Conservation (phyloP, 1,140 invertebrate genomes). For the Bombus pascuorum region DNA sequence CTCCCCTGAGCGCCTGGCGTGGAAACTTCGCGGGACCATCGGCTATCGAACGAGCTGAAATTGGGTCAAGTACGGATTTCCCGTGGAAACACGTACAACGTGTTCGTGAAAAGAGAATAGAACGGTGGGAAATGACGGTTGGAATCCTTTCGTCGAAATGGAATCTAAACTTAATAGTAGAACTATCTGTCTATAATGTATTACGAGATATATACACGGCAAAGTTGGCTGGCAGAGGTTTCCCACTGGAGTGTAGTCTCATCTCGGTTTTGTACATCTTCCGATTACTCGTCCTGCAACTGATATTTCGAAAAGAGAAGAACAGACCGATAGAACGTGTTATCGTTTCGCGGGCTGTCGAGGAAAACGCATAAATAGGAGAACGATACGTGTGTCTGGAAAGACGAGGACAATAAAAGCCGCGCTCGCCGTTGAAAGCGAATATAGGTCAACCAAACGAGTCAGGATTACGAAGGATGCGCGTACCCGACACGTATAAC, state of each 20-base stretch:
- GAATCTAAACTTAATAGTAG: not conserved
- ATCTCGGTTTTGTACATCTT: not conserved
- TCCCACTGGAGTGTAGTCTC: no score
- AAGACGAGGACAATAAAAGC: conserved; percentile 25
- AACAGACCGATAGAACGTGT: not conserved
- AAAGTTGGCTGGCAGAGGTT: no score
- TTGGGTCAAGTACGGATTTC: conserved; percentile 34
- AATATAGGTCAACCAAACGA: conserved; percentile 46
- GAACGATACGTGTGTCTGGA: conserved; percentile 2
- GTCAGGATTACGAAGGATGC: conserved; percentile 31
- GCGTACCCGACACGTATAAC: not conserved
- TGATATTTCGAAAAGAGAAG: not conserved
- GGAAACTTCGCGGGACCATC: conserved; percentile 13
- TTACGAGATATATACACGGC: no score
- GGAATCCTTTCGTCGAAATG: not conserved
- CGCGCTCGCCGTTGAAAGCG: not conserved
- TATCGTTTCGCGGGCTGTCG: not conserved
- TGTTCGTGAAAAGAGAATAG: no score
- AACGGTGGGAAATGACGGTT: not conserved
- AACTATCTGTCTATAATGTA: no score
- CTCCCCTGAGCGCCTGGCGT: not conserved
- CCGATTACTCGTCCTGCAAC: not conserved
- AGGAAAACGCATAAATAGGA: conserved; percentile 6
- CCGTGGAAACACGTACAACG: not conserved
- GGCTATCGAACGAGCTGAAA: not conserved